Base-by-base conservation (phyloP, 2,888 invertebrate species). In the Plemyria rubiginata region DNA sequence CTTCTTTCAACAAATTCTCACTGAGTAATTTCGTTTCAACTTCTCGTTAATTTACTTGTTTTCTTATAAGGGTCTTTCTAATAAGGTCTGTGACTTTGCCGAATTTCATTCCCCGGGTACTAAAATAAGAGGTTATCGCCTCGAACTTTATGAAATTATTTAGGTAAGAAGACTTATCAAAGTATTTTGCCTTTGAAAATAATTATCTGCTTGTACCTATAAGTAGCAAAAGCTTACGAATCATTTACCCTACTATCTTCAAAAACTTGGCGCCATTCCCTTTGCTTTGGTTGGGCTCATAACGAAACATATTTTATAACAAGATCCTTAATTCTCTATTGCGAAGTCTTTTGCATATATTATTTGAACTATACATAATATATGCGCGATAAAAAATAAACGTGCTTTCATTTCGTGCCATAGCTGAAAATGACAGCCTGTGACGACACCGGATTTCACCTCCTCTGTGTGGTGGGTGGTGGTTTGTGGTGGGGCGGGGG, bases 341-440 rank as follows among this genome's bases (percentile, higher is more conserved):
- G 67, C 70, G 68, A 68, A 71, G 71, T 65, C 70, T 66, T 66
- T 71, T 22, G 3, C 62, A 70, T 73, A 9, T 77, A 74, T 79
- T 76, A 75, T 81, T 81, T 80, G 75, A 78, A 82, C 36, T 32
- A 32, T 32, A 32, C 32, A 3, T 32, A 2, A 22, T 6, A 82
- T 79, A 79, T 78, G 77, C 70, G 71, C 72, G 79, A 84, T 86
- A 81, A 79, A 83, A 77, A 81, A 82, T 83, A 82, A 84, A 82
- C 81, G 79, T 81, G 81, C 79, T 82, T 85, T 81, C 82, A 81
- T 85, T 83, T 78, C 72, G 79, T 70, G 68, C 70, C 69, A 72
- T 72, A 75, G 78, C 79, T 86, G 86, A 74, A 72, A 76, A 76
- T 84, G 85, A 85, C 86, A 82, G 78, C 72, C 66, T 69, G 79